Evolutionary conservation across 2,113 vertebrate species (phyloP), one percentile per base, ranked within the genome.

Genomic region (Oceanodroma tethys): DNA sequence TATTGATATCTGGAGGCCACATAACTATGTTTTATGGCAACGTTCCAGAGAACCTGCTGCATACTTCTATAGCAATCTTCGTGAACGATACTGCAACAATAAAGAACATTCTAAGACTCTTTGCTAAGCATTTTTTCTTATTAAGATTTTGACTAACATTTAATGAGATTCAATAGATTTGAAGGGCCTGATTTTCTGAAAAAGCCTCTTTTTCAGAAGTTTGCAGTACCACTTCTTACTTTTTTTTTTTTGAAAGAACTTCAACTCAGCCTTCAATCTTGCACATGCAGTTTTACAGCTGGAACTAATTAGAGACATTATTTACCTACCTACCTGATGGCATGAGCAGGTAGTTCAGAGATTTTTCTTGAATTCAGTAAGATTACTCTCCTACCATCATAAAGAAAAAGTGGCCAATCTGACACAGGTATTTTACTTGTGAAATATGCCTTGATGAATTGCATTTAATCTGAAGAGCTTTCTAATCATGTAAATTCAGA

Each of bases 401-500:
- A 52, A 45, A 90, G 43, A 38, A 52, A 80, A 76, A 60, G 36
- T 16, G 27, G 43, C 70, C 59, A 53, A 45, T 70, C 38, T 83
- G 85, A 65, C 63, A 68, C 38, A 36, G 65, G 25, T 50, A 58
- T 70, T 95, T 88, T 55, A 67, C 32, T 86, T 78, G 29, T 70
- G 67, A 86, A 53, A 86, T 93, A 92, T 71, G 59, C 63, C 42
- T 78, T 88, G 85, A 90, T 82, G 55, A 95, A 70, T 66, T 76
- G 50, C 75, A 63, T 93, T 87, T 92, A 78, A 83, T 88, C 63
- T 71, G 67, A 83, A 93, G 47, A 86, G 59, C 55, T 66, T 83
- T 63, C 81, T 86, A 88, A 88, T 93, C 42, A 90, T 8, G 50
- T 38, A 78, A 93, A 95, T 84, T 70, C 74, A 86, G 71, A 93